Conservation (phyloP, 2,888 invertebrate species). For the Thecophora atra region DNA sequence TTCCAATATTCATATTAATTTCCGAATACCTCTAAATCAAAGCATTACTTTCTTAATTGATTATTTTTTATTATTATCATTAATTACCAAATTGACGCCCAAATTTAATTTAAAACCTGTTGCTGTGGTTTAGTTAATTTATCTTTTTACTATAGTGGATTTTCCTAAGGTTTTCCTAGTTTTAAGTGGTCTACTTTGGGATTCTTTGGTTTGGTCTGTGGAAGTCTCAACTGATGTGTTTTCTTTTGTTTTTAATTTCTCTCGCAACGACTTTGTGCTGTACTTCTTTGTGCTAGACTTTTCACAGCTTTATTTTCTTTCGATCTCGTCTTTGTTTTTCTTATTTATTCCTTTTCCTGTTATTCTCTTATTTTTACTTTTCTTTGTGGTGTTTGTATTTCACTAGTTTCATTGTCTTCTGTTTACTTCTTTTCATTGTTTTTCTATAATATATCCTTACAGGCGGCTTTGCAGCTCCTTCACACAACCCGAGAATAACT, state of each 20-base stretch:
- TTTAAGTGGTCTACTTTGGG: too few species aligned
- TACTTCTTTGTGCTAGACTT: background rate
- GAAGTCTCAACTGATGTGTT: background rate
- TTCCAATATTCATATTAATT: too few species aligned
- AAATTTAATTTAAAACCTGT: too few species aligned
- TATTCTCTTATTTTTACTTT: background rate
- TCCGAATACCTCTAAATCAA: too few species aligned
- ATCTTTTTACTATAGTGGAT: too few species aligned
- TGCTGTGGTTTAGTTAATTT: too few species aligned
- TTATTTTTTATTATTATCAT: too few species aligned
- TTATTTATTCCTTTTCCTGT: background rate
- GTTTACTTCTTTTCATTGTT: background rate
- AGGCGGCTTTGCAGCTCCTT: background rate
- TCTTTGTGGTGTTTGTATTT: slow-evolving; percentile 10
- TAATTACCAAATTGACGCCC: too few species aligned
- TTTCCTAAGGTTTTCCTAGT: too few species aligned
- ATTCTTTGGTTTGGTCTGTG: background rate
- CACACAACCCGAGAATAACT: background rate
- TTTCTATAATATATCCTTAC: background rate
- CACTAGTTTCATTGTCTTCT: background rate
- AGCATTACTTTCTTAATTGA: too few species aligned
- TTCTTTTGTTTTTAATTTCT: background rate
- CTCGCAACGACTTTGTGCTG: background rate
- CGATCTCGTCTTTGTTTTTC: background rate
- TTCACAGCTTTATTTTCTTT: slow-evolving; percentile 3